Evolutionary conservation across 1,140 invertebrate genomes (phyloP).

Genomic region (Brachionus asplanchnoidis): DNA sequence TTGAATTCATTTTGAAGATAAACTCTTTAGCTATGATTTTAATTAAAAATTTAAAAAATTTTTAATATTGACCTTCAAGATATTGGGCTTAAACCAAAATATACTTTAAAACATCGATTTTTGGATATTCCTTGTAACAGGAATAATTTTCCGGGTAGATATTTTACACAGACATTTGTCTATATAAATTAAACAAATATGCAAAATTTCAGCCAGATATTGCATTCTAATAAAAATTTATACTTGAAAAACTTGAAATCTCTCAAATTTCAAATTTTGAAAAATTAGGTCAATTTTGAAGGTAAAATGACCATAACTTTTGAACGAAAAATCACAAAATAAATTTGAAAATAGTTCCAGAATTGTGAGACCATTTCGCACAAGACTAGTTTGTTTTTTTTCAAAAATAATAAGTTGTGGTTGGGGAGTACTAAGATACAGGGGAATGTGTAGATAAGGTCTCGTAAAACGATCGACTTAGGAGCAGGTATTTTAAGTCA

Average conservation of each 20-base stretch:
- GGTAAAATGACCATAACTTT: background rate
- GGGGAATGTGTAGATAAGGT: no score
- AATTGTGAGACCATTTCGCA: background rate
- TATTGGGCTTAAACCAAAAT: no score
- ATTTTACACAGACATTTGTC: background rate
- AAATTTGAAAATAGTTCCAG: background rate
- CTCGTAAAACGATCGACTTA: no score
- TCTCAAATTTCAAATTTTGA: background rate
- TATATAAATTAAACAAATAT: background rate
- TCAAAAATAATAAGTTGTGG: no score
- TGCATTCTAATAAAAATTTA: background rate
- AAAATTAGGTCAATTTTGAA: background rate
- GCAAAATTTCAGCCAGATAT: background rate
- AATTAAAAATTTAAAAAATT: no score
- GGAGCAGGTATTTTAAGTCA: no score
- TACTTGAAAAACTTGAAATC: background rate
- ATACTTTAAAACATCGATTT: no score
- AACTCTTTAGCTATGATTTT: no score
- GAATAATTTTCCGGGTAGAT: background rate
- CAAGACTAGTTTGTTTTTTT: no score
- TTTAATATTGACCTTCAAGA: no score
- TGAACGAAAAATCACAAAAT: background rate
- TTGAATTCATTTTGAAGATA: no score
- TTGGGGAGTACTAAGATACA: no score
- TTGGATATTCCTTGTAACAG: background rate